phyloP scores from a whole-genome alignment of 2,888 invertebrate genomes.

The Diarsia brunnea region DNA sequence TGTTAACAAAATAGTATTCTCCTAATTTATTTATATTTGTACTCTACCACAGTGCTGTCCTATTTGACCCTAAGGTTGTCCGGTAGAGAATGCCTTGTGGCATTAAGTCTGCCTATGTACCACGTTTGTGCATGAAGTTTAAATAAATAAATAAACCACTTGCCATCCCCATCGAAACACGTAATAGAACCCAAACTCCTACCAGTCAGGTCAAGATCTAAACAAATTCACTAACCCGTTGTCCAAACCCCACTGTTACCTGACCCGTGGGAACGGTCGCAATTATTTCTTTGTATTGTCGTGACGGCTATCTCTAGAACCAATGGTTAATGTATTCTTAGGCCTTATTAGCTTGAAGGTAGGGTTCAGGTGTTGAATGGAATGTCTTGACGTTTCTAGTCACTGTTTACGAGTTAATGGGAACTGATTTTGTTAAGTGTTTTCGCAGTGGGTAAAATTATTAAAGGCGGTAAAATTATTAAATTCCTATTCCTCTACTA shows the following conservation, averaged over 20 bases:
- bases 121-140: too few relatives aligned
- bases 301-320: conserved; percentile 37
- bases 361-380: conserved; percentile 31
- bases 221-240: conserved; percentile 56
- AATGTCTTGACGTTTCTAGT: conserved; percentile 52
- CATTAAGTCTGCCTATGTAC: too few relatives aligned
- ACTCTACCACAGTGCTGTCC: too few relatives aligned
- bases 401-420: conserved; percentile 43
- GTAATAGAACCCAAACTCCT: conserved; percentile 42
- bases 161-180: conserved; percentile 36
- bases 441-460: too few relatives aligned
- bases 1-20: too few relatives aligned
- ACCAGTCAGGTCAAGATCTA: conserved; percentile 56
- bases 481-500: too few relatives aligned
- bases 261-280: conserved; percentile 63
- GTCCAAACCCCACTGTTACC: conserved; percentile 40
- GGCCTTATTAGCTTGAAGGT: conserved; percentile 40
- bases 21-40: too few relatives aligned
- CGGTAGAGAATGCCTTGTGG: too few relatives aligned
- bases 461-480: too few relatives aligned
- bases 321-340: conserved; percentile 46
- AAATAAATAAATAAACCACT: too few relatives aligned
- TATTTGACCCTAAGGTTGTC: too few relatives aligned
- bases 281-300: conserved; percentile 54
- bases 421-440: conserved; percentile 18